Evolutionary conservation across 35 echinoderm and acorn worm species (phyloP).

Genomic region (Lytechinus variegatus): DNA sequence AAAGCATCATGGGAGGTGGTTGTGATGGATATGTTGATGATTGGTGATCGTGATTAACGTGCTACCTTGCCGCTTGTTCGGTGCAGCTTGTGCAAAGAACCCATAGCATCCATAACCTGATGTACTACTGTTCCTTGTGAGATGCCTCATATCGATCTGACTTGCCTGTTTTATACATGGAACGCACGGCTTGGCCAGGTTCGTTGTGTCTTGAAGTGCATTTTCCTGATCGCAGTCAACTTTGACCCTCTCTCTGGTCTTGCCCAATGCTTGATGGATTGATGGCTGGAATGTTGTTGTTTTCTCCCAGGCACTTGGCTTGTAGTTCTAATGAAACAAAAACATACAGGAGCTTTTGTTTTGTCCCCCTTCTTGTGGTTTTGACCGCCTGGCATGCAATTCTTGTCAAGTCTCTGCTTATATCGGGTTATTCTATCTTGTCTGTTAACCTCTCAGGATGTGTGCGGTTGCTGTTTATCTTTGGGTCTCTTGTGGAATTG

Average conservation of each 20-base stretch:
- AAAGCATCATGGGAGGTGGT: constrained; percentile 21
- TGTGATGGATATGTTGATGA: constrained; percentile 24
- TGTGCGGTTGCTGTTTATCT: not conserved
- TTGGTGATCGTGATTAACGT: constrained; percentile 9
- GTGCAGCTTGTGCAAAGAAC: not conserved
- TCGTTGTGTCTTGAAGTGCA: constrained; percentile 1
- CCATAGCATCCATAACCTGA: not conserved
- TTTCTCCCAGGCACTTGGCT: not conserved
- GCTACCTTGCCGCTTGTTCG: constrained; percentile 19
- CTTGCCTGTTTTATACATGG: not conserved
- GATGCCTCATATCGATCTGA: not conserved
- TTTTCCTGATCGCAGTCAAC: not conserved
- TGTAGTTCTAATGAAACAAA: constrained; percentile 6
- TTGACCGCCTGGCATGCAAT: not conserved
- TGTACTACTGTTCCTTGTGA: not conserved
- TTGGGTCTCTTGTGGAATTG: not conserved
- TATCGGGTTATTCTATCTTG: not conserved
- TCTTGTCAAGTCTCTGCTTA: not conserved
- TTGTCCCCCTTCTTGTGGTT: not conserved
- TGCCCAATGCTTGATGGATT: constrained; percentile 6
- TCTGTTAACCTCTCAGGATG: constrained; percentile 9
- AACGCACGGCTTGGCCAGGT: not conserved
- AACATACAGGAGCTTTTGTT: not conserved
- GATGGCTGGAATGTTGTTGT: not conserved
- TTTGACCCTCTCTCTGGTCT: not conserved